These are phyloP conservation scores for Parapsyche elsis DNA, from an alignment of 1,140 invertebrate genomes.

Conservation along the genomic window DNA sequence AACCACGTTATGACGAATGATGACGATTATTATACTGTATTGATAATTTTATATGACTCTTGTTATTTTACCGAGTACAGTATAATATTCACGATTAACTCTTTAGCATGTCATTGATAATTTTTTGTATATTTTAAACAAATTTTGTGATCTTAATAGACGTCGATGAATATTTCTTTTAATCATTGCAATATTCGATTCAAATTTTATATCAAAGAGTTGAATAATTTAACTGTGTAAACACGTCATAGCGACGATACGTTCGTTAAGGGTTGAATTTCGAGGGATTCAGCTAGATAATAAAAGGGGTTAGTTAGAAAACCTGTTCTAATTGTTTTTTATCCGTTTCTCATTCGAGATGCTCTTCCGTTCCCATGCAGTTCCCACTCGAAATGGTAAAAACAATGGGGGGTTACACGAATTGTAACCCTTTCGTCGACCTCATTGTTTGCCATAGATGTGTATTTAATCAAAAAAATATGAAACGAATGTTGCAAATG, in stretches of 20 bases:
- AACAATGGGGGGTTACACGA: conserved; percentile 35
- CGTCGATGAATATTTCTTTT: too few relatives aligned
- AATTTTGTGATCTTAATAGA: too few relatives aligned
- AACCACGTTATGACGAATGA: conserved; percentile 18
- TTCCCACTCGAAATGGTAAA: conserved; percentile 39
- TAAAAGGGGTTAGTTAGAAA: conserved; percentile 16
- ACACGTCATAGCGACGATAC: too few relatives aligned
- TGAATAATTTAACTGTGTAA: too few relatives aligned
- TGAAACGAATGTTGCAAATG: not conserved
- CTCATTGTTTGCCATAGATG: conserved; percentile 36
- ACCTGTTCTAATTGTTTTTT: conserved; percentile 32
- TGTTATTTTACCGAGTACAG: too few relatives aligned
- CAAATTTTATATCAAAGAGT: too few relatives aligned
- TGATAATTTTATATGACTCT: too few relatives aligned
- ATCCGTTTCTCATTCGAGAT: conserved; percentile 22
- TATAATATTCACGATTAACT: too few relatives aligned
- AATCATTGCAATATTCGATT: too few relatives aligned
- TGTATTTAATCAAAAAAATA: not conserved
- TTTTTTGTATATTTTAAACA: too few relatives aligned
- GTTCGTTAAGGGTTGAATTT: not conserved
- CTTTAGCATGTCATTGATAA: too few relatives aligned
- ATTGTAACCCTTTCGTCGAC: conserved; percentile 34
- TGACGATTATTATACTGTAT: not conserved
- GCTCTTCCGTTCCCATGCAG: conserved; percentile 35
- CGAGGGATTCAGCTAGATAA: conserved; percentile 3